A percentile compares a stretch with the other conserved stretches of the same genome.
Conservation (phyloP, 2,113 vertebrate genomes). For the Hemiprocne comata region DNA sequence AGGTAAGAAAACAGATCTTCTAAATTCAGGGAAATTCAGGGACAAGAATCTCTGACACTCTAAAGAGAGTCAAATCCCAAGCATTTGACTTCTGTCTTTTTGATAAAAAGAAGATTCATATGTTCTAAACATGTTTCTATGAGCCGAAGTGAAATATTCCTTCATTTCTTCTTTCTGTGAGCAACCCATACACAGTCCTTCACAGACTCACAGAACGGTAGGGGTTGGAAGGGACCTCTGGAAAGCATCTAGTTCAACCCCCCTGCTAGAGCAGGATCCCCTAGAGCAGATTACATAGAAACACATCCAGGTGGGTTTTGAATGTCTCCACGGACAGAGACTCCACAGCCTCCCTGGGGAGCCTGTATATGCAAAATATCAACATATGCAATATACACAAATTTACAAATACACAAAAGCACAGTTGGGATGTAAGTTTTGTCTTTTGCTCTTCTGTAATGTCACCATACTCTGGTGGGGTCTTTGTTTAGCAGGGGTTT, state of each 20-base stretch:
- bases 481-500: background rate
- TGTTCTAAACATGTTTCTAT: background rate
- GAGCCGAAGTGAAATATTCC: background rate
- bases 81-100: background rate
- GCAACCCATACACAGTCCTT: background rate
- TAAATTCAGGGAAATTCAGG: background rate
- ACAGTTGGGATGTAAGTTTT: background rate
- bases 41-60: rapidly evolving
- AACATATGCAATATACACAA: too few relatives aligned
- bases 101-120: background rate
- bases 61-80: background rate
- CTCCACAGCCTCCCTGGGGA: too few relatives aligned
- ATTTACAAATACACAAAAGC: background rate
- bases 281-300: too few relatives aligned
- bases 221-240: too few relatives aligned
- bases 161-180: background rate
- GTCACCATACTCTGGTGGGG: background rate
- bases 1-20: background rate
- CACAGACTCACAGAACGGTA: too few relatives aligned
- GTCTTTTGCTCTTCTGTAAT: background rate
- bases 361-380: too few relatives aligned
- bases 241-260: too few relatives aligned
- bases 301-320: too few relatives aligned
- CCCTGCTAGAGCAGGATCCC: too few relatives aligned
- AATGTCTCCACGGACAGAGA: too few relatives aligned